A percentile compares a stretch with the other conserved stretches of the same genome.
Conservation (phyloP, 2,113 vertebrate genomes). For the Parotia lawesii region DNA sequence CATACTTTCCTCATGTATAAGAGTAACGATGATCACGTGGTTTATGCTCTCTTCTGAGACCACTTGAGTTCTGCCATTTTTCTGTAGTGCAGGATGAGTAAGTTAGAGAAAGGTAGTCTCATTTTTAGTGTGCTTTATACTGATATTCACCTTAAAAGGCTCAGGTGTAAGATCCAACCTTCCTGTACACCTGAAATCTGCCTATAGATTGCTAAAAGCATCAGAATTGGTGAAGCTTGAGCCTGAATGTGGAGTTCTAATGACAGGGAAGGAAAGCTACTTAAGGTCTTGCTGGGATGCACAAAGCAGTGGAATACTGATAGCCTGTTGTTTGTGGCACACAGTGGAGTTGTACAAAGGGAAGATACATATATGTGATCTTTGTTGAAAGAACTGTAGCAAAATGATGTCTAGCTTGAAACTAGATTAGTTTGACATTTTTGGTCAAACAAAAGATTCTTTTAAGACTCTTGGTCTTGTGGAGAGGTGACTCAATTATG, state of each 20-base stretch:
- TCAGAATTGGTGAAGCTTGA: background rate
- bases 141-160: background rate
- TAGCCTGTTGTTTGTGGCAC: background rate
- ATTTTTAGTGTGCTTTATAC: background rate
- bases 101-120: background rate
- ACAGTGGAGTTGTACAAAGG: background rate
- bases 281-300: background rate
- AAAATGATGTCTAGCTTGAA: background rate
- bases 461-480: background rate
- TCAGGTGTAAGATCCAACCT: background rate
- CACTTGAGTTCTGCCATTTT: background rate
- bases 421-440: background rate
- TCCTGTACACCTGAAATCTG: background rate
- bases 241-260: background rate
- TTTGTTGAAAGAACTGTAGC: background rate
- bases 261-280: background rate
- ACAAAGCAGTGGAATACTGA: background rate
- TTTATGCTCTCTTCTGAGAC: background rate
- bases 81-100: background rate
- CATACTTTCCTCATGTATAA: background rate
- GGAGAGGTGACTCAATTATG: background rate
- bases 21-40: background rate
- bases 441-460: background rate
- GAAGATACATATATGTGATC: background rate
- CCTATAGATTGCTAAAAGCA: background rate